Conservation (phyloP, 2,113 vertebrate genomes). For the Brevimyrus niger region DNA sequence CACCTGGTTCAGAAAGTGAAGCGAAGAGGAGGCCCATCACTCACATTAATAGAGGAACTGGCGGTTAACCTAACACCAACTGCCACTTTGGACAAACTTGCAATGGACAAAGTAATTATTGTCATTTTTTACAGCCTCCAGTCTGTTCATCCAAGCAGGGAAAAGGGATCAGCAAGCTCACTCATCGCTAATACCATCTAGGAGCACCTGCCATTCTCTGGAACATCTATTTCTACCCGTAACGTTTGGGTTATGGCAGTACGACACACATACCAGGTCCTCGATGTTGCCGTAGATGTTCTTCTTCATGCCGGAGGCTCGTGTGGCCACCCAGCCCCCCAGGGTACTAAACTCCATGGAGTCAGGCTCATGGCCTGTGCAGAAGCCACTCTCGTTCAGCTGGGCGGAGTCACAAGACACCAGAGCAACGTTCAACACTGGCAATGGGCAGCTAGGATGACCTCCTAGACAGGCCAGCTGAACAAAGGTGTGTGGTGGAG, state of each 20-base stretch:
- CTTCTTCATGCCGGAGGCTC: slow-evolving; percentile 99
- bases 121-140: not conserved
- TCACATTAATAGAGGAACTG: not conserved
- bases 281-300: slow-evolving; percentile 99
- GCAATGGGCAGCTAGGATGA: not conserved
- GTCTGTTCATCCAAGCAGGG: not conserved
- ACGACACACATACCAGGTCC: slow-evolving; percentile 73
- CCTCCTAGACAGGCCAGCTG: not conserved
- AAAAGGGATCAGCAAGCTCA: not conserved
- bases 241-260: not conserved
- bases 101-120: not conserved
- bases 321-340: slow-evolving; percentile 94
- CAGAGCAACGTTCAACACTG: not conserved
- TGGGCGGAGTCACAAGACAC: slow-evolving; percentile 47
- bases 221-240: not conserved
- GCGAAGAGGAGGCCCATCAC: not conserved
- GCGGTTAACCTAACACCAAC: not conserved
- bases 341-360: slow-evolving; percentile 97
- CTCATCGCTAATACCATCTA: not conserved
- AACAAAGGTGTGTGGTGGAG: not conserved
- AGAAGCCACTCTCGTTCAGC: slow-evolving; percentile 93
- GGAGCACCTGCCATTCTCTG: not conserved
- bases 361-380: slow-evolving; percentile 95
- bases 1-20: slow-evolving; percentile 65
- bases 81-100: not conserved